Evolutionary conservation across 53 echinoderm and acorn worm species (phyloP), one percentile per base, ranked within the genome.

Genomic region (Hippasteria phrygiana): DNA sequence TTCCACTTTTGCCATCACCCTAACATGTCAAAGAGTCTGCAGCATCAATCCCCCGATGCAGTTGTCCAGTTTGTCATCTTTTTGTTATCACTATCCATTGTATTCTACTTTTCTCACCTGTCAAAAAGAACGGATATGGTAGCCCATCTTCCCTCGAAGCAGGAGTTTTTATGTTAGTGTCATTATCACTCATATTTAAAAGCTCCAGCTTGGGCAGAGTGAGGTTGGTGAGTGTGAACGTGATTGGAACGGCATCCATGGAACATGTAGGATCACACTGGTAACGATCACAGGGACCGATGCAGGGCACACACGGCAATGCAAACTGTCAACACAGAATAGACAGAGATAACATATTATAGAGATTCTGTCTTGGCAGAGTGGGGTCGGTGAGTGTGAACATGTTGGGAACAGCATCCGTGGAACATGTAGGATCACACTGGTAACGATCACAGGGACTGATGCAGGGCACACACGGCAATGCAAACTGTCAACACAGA

Each of bases 251-350:
- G 16, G 50, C 87, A 18, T 70, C 87, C 5, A 53, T 67, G 55
- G 87, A 36, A 42, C 91, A 91, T 13, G 35, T 20, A 9, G 40
- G 46, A 40, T 87, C 71, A 79, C 91, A 90, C 67, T 91, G 77
- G 22, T 45, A 77, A 16, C 38, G 34, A 53, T 87, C 91, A 47
- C 91, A 91, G 12, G 78, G 70, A 34, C 62, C 22, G 27, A 78
- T 45, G 48, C 91, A 91, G 2, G 91, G 78, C 11, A 91, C 55
- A 46, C 91, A 91, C 29, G 91, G 91, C 54, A 47, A 41, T 2
- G 71, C 87, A 41, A 91, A 28, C 91, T 91, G 42, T 59, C 20
- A 33, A 73, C 40, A 37, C 5, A 53, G 20, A 71, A n/a, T 2
- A 71, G 18, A 71, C 12, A 34, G 8, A 26, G 20, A 51, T n/a